Conservation (phyloP, 2,888 invertebrate genomes). For the Cephus sareptanus region DNA sequence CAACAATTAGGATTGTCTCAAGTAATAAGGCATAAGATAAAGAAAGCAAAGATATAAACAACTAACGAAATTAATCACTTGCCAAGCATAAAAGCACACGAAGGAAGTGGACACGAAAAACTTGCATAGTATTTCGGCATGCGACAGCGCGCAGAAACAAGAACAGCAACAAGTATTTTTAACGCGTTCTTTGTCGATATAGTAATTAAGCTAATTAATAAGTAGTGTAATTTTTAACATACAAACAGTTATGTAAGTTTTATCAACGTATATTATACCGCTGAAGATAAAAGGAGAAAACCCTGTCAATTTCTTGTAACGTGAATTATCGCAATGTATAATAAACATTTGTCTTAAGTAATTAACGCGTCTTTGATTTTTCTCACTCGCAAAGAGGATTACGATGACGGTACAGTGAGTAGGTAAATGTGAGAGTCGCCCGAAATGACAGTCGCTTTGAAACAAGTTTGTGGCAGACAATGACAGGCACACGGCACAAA, state of each 20-base stretch:
- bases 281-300: not conserved
- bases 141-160: not conserved
- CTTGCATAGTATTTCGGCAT: not conserved
- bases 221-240: not conserved
- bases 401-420: not conserved
- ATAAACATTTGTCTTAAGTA: not conserved
- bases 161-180: not conserved
- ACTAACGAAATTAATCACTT: not conserved
- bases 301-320: not conserved
- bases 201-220: not conserved
- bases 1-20: not conserved
- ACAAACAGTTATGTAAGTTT: not conserved
- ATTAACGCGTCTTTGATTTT: not conserved
- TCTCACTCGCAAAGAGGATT: not conserved
- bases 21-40: not conserved
- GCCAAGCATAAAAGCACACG: not conserved
- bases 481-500: not conserved
- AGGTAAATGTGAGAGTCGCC: not conserved
- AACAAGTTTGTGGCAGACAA: not conserved
- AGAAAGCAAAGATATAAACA: not conserved
- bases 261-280: not conserved
- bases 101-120: not conserved
- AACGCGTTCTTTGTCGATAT: not conserved
- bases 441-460: not conserved
- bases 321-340: not conserved